phyloP scores from a whole-genome alignment of 2,113 vertebrate species.

The Prochilodus magdalenae region DNA sequence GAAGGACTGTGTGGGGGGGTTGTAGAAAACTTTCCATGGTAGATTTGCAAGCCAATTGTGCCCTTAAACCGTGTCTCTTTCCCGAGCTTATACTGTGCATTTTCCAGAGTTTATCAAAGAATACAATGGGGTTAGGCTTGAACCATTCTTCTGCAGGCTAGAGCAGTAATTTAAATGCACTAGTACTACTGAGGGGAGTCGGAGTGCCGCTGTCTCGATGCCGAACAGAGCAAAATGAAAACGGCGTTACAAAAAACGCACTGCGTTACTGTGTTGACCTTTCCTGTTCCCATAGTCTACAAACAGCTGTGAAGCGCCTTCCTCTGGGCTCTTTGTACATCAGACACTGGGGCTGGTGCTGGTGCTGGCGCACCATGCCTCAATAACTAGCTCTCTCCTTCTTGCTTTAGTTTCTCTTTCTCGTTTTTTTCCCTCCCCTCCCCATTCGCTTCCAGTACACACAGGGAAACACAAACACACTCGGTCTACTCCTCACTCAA shows the following conservation, averaged over 20 bases:
- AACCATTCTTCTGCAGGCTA: conserved; percentile 81
- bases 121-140: conserved; percentile 80
- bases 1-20: too few relatives aligned
- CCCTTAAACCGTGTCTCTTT: conserved; percentile 76
- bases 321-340: conserved; percentile 80
- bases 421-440: conserved; percentile 59
- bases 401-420: conserved; percentile 72
- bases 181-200: conserved; percentile 70
- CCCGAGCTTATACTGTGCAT: conserved; percentile 74
- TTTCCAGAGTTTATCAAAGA: conserved; percentile 83
- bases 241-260: conserved; percentile 69
- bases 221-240: conserved; percentile 74
- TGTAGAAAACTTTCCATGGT: conserved; percentile 76
- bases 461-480: conserved; percentile 62
- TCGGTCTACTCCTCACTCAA: conserved; percentile 58
- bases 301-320: conserved; percentile 80
- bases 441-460: conserved; percentile 33
- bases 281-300: conserved; percentile 77
- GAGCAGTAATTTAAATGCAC: conserved; percentile 81
- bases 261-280: conserved; percentile 80
- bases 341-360: conserved; percentile 64
- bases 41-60: conserved; percentile 81
- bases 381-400: conserved; percentile 75
- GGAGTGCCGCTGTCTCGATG: conserved; percentile 70
- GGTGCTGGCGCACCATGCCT: conserved; percentile 74